Evolutionary conservation across 2,113 vertebrate genomes (phyloP).

Genomic region (Typhlomys cinereus): DNA sequence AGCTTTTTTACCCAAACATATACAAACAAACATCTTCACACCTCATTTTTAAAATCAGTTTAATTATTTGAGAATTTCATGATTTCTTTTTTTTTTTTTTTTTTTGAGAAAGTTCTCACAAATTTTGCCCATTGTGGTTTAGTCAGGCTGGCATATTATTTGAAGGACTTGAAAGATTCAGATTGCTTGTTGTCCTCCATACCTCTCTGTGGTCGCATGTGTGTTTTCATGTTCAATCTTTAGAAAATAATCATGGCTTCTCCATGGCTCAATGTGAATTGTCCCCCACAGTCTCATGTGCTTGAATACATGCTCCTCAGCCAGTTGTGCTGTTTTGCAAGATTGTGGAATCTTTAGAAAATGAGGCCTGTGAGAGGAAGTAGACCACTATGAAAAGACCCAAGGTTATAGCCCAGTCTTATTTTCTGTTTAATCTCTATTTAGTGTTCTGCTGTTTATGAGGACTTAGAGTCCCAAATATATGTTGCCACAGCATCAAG

Average conservation of each 20-base stretch:
- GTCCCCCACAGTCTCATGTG: background rate
- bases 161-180: conserved; percentile 33
- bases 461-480: background rate
- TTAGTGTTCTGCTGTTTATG: background rate
- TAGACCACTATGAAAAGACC: background rate
- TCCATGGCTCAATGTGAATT: background rate
- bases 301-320: too few species aligned
- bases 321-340: background rate
- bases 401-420: background rate
- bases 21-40: background rate
- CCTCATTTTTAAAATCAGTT: background rate
- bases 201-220: background rate
- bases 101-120: background rate
- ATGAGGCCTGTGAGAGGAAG: background rate
- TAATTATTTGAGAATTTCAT: conserved; percentile 28
- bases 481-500: background rate
- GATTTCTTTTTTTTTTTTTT: conserved; percentile 42
- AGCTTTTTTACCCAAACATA: background rate
- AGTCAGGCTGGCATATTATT: background rate
- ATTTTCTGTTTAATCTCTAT: background rate
- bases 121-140: background rate
- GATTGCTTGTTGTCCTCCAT: background rate
- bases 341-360: background rate
- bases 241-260: background rate
- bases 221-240: background rate